Conservation (phyloP, 2,888 invertebrate species). For the Lobophora halterata region DNA sequence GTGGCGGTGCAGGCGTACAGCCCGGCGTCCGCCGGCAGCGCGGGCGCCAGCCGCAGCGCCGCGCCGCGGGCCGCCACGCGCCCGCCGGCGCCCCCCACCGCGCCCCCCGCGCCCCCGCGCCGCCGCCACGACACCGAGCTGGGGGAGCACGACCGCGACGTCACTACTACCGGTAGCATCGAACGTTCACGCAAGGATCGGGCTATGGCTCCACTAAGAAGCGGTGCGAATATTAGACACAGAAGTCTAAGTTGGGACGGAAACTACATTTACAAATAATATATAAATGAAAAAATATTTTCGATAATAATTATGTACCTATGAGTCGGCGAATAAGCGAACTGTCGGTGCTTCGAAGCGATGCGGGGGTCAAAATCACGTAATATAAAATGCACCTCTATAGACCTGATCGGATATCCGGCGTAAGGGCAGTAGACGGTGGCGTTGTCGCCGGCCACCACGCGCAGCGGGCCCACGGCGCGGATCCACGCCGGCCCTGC, state of each 20-base stretch:
- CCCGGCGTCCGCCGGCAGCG: constrained; percentile 83
- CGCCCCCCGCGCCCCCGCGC: constrained; percentile 72
- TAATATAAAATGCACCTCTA: constrained; percentile 75
- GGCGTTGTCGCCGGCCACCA: constrained; percentile 88
- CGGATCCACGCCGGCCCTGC: constrained; percentile 86
- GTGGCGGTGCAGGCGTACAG: constrained; percentile 88
- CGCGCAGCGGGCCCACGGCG: constrained; percentile 85
- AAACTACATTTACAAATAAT: too few relatives aligned
- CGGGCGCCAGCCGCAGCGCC: constrained; percentile 57
- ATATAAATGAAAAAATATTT: too few relatives aligned
- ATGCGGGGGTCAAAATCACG: constrained; percentile 47
- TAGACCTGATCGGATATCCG: constrained; percentile 89
- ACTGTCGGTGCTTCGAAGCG: constrained; percentile 1
- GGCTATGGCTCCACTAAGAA: not conserved
- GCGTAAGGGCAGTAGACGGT: constrained; percentile 91
- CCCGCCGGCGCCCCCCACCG: constrained; percentile 59
- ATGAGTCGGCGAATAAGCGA: not conserved
- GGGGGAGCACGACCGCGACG: constrained; percentile 32
- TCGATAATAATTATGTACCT: too few relatives aligned
- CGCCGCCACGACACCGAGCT: constrained; percentile 74
- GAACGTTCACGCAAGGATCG: too few relatives aligned
- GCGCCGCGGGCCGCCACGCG: constrained; percentile 65
- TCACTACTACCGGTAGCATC: too few relatives aligned
- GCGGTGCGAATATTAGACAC: too few relatives aligned
- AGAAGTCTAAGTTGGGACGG: too few relatives aligned